These are phyloP conservation scores for Brachyhypopomus gauderio DNA, from an alignment of 2,113 vertebrate species.

Conservation along the genomic window DNA sequence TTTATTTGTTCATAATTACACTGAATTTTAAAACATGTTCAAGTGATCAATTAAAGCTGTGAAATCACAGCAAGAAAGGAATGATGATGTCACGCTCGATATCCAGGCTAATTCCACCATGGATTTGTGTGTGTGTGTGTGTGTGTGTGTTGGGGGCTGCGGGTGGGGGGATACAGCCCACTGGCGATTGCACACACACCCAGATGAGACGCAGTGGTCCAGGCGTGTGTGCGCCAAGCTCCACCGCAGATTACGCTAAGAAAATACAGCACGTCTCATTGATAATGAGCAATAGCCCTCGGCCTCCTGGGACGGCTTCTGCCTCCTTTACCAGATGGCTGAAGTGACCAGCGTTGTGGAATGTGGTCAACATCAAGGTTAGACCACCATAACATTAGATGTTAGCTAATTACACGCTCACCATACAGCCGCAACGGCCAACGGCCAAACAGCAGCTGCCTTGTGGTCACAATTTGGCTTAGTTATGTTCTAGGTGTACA, in stretches of 20 bases:
- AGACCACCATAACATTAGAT: not conserved
- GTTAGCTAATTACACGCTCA: slow-evolving; percentile 16
- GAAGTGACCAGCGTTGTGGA: slow-evolving; percentile 9
- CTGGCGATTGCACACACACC: slow-evolving; percentile 21
- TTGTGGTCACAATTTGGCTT: slow-evolving; percentile 1
- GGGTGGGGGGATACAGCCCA: too few species aligned
- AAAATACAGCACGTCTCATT: slow-evolving; percentile 35
- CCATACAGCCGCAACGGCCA: not conserved
- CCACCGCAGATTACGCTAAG: slow-evolving; percentile 3
- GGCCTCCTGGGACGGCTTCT: not conserved
- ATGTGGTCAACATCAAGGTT: slow-evolving; percentile 7
- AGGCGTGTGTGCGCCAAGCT: not conserved
- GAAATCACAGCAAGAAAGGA: not conserved
- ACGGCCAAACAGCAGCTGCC: slow-evolving; percentile 2
- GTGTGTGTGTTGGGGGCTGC: too few species aligned
- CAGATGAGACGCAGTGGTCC: not conserved
- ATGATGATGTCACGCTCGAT: not conserved
- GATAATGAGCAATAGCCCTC: slow-evolving; percentile 21
- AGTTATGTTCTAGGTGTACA: slow-evolving; percentile 7
- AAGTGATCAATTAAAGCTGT: not conserved
- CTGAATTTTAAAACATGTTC: not conserved
- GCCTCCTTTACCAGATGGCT: slow-evolving; percentile 30
- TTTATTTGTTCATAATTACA: not conserved
- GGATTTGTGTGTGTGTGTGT: not conserved
- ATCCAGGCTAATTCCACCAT: slow-evolving; percentile 9